phyloP scores from a whole-genome alignment of 2,888 invertebrate species.

The Trissonchulus latispiculum region DNA sequence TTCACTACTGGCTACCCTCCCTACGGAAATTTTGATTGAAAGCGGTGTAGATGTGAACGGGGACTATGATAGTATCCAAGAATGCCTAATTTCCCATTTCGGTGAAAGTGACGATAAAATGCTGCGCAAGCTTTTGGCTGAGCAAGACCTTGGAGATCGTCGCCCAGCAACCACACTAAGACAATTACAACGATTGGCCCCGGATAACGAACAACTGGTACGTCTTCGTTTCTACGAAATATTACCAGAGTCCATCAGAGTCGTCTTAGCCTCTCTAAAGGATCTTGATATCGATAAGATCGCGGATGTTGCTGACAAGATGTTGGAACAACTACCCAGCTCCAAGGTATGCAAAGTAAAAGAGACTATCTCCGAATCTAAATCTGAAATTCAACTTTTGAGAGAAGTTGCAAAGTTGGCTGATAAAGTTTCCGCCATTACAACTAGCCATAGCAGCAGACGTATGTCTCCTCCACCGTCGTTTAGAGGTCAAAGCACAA shows the following conservation, averaged over 20 bases:
- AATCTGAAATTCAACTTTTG: too few relatives aligned
- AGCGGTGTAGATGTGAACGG: neutral
- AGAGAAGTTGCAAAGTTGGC: too few relatives aligned
- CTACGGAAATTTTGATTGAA: neutral
- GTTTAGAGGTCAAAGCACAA: too few relatives aligned
- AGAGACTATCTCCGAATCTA: too few relatives aligned
- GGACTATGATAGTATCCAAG: neutral
- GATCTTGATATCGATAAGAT: neutral
- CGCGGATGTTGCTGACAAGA: constrained; percentile 8
- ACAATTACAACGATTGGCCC: constrained; percentile 1
- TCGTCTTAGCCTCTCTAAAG: constrained; percentile 1
- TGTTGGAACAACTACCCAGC: too few relatives aligned
- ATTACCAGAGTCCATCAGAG: neutral
- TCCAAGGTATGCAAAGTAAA: too few relatives aligned
- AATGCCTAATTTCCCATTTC: neutral
- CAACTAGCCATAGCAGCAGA: too few relatives aligned
- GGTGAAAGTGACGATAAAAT: constrained; percentile 6
- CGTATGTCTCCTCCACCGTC: too few relatives aligned
- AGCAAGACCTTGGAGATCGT: neutral
- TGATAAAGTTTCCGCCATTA: too few relatives aligned
- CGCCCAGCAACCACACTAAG: neutral
- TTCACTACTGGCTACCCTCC: neutral
- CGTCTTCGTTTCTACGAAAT: constrained; percentile 11
- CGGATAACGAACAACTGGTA: constrained; percentile 6
- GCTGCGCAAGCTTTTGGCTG: constrained; percentile 9